Evolutionary conservation across 2,888 invertebrate genomes (phyloP), one percentile per base, ranked within the genome.

Genomic region (Sericinus montela): DNA sequence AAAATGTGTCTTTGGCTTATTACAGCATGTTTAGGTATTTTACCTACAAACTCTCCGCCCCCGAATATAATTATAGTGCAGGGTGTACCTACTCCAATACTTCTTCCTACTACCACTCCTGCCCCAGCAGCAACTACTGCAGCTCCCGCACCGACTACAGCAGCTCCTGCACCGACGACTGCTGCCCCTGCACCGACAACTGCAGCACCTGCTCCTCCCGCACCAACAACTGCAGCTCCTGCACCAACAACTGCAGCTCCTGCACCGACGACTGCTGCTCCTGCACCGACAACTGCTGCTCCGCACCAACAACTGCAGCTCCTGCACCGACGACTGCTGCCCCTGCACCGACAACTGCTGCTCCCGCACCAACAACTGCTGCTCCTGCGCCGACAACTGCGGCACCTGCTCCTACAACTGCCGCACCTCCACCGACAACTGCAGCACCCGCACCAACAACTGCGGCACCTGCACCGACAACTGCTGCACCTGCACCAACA

Each of bases 1-100:
- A 54, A 42, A 10, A 89, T 89, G 89, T 89, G 89, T 69, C 60
- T 89, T 60, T 89, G 89, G 89, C 67, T 89, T 52, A 58, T 89
- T 51, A 87, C 89, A 19, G 86, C 89, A 36, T 89, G 89, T 56
- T 69, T 89, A 56, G 88, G 89, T 51, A 62, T 88, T 51, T 57
- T 84, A 53, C 86, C 85, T 10, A 50, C 74, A 28, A 79, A 72
- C 49, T 79, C 78, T 0, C 73, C 72, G n/a, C 59, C 72, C 1
- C 56, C 60, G 0, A 70, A 67, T 16, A 60, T 80, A 1, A 69
- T 82, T 4, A 65, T 85, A 11, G 67, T 81, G 11, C 75, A 76
- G 10, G 84, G 76, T 10, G 71, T 77, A n/a, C 84, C 87, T 0
- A 54, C 82, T 3, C 83, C 89, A 1, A 88, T 89, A 35, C 56